phyloP scores from a whole-genome alignment of 2,797 vertebrate species.

The Bradypus variegatus region DNA sequence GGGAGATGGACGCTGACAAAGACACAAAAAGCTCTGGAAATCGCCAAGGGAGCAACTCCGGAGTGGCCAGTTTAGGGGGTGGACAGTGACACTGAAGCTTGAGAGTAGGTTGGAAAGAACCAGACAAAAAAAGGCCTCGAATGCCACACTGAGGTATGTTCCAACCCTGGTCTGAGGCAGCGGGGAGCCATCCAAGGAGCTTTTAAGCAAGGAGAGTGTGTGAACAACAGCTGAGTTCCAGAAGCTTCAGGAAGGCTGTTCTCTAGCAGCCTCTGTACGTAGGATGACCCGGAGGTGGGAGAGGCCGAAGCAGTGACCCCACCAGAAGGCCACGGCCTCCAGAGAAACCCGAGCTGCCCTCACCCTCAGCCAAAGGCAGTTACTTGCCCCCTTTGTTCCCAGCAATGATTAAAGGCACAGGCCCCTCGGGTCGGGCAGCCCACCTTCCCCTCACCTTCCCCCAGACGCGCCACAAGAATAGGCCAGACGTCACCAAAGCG shows the following conservation, averaged over 20 bases:
- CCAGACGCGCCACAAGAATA: slow-evolving; percentile 26
- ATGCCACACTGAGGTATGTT: neutral
- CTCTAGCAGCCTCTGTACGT: neutral
- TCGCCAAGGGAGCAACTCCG: neutral
- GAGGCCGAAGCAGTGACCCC: neutral
- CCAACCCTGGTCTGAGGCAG: neutral
- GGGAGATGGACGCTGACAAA: neutral
- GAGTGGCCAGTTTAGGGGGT: neutral
- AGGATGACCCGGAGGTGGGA: neutral
- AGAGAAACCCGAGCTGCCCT: neutral
- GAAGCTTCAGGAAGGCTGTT: neutral
- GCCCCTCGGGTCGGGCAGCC: neutral
- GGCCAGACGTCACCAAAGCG: neutral
- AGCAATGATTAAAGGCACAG: neutral
- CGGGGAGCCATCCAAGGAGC: neutral
- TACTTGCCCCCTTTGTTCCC: neutral
- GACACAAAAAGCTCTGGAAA: neutral
- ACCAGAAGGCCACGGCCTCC: neutral
- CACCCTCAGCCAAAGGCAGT: rapidly evolving
- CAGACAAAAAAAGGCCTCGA: neutral
- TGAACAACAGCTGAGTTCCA: neutral
- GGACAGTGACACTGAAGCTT: neutral
- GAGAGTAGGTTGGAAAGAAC: neutral
- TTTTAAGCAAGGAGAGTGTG: neutral
- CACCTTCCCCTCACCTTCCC: neutral